Conservation (phyloP, 2,888 invertebrate genomes). For the Hipparchia semele region DNA sequence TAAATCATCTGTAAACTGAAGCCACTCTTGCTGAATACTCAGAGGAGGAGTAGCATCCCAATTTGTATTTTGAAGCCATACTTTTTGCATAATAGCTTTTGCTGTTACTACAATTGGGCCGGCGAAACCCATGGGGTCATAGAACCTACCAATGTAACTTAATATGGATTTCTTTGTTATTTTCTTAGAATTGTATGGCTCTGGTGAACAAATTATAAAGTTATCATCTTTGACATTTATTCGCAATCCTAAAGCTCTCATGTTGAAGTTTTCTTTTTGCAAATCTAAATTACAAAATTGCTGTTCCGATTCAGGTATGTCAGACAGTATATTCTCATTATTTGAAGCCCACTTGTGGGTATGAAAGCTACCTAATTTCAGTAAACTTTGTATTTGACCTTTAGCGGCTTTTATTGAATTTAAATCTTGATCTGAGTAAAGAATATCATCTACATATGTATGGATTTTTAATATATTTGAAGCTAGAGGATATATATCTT, state of each 20-base stretch:
- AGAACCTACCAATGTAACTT: conserved; percentile 1
- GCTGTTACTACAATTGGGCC: neutral
- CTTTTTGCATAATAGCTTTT: neutral
- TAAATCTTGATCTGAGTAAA: conserved; percentile 19
- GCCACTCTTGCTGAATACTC: conserved; percentile 2
- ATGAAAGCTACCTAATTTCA: neutral
- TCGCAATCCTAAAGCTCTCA: neutral
- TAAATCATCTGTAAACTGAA: neutral
- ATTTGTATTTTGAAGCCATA: neutral
- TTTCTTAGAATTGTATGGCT: neutral
- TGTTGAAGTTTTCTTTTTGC: conserved; percentile 9
- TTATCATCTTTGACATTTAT: neutral
- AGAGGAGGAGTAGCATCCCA: neutral
- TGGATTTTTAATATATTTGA: conserved; percentile 30
- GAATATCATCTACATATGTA: conserved; percentile 35
- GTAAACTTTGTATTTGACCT: neutral
- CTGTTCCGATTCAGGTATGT: conserved; percentile 26
- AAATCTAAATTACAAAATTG: conserved; percentile 27
- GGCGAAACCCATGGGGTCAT: neutral
- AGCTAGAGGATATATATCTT: conserved; percentile 27
- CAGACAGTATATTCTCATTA: neutral
- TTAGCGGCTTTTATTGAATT: neutral
- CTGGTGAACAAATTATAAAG: neutral
- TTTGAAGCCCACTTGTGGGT: conserved; percentile 1
- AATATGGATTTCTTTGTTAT: neutral